Conservation (phyloP, 2,888 invertebrate species). For the Cenopis cana region DNA sequence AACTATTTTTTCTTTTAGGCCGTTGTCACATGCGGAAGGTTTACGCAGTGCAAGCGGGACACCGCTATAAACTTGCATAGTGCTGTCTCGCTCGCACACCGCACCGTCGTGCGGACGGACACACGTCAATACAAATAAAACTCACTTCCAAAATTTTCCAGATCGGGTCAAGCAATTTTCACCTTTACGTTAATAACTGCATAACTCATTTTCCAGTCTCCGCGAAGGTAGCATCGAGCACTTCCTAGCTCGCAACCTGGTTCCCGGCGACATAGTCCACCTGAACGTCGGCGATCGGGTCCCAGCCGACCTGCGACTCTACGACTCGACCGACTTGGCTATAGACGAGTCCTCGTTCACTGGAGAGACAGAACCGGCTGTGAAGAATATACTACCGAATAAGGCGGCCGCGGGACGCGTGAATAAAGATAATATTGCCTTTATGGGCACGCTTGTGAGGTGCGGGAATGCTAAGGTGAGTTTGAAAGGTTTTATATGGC, state of each 20-base stretch:
- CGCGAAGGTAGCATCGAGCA: conserved; percentile 94
- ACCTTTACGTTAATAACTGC: neutral
- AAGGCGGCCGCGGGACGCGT: conserved; percentile 88
- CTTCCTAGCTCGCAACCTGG: conserved; percentile 97
- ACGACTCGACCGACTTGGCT: conserved; percentile 95
- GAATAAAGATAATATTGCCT: conserved; percentile 94
- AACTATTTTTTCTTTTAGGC: too few relatives aligned
- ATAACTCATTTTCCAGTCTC: conserved; percentile 84
- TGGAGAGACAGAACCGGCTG: conserved; percentile 98
- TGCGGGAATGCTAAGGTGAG: conserved; percentile 97
- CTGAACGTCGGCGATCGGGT: conserved; percentile 98
- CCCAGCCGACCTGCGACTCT: conserved; percentile 98
- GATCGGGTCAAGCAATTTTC: neutral
- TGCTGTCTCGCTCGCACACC: too few relatives aligned
- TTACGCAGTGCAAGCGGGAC: too few relatives aligned
- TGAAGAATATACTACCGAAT: conserved; percentile 89
- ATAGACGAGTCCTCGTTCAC: conserved; percentile 99
- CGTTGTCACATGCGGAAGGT: too few relatives aligned
- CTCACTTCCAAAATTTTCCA: neutral
- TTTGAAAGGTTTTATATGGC: neutral
- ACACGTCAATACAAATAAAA: neutral
- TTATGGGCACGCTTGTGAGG: conserved; percentile 98
- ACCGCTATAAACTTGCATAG: too few relatives aligned
- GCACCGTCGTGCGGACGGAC: too few relatives aligned
- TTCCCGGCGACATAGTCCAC: conserved; percentile 98